Percentiles rank a stretch among this genome's conserved stretches.
phyloP scores from a whole-genome alignment of 37 sponge, comb jelly and placozoan genomes.

The Oopsacas minuta region DNA sequence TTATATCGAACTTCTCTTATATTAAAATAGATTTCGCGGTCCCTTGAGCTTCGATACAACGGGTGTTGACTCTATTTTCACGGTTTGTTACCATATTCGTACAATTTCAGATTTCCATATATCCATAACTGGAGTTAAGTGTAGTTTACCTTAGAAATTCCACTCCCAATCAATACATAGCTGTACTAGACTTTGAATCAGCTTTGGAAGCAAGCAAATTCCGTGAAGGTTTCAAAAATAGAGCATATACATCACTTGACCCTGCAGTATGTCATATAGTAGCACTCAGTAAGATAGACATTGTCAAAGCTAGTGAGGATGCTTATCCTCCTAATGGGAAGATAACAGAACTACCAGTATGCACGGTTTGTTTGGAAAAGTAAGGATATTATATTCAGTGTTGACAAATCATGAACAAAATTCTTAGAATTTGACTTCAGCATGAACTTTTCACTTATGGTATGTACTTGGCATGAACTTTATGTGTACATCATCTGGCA shows the following conservation, averaged over 20 bases:
- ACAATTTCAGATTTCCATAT: too few species aligned
- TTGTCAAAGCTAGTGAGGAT: constrained; percentile 29
- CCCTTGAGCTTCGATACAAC: too few species aligned
- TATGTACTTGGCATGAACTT: too few species aligned
- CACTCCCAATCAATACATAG: constrained; percentile 86
- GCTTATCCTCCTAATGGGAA: constrained; percentile 27
- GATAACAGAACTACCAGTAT: constrained; percentile 72
- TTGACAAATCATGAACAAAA: too few species aligned
- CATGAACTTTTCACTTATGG: too few species aligned
- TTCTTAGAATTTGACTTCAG: too few species aligned
- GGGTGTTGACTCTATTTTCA: too few species aligned
- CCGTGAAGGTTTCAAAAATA: constrained; percentile 38
- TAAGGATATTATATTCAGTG: constrained; percentile 34
- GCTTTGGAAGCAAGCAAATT: constrained; percentile 44
- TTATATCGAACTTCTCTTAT: too few species aligned
- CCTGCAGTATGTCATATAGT: constrained; percentile 44
- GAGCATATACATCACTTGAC: constrained; percentile 57
- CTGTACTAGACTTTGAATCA: constrained; percentile 49
- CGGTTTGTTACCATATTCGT: too few species aligned
- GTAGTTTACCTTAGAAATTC: constrained; percentile 43
- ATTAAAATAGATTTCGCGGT: too few species aligned
- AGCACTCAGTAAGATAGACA: constrained; percentile 38
- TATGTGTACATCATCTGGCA: too few species aligned
- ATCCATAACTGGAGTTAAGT: too few species aligned
- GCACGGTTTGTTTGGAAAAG: constrained; percentile 89